Evolutionary conservation across 2,797 vertebrate species (phyloP).

Genomic region (Clamator glandarius): DNA sequence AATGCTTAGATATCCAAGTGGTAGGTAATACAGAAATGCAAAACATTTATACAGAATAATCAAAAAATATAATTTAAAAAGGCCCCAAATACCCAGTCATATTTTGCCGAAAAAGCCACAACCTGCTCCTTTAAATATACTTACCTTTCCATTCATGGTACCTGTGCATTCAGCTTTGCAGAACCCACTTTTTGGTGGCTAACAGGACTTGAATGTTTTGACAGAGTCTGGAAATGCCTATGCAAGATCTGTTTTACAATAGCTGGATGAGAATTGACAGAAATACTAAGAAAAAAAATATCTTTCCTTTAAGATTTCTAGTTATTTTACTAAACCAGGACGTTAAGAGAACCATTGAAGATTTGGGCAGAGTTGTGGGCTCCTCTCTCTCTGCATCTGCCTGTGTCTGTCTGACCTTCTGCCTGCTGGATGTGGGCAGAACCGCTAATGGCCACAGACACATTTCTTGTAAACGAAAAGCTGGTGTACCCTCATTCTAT

Average conservation of each 20-base stretch:
- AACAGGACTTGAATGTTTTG: not conserved
- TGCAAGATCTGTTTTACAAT: not conserved
- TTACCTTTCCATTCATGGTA: not conserved
- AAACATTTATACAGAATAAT: not conserved
- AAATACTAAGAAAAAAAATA: not conserved
- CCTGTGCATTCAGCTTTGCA: not conserved
- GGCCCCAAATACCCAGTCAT: not conserved
- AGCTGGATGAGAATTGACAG: not conserved
- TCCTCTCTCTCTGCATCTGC: not conserved
- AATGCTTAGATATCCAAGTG: not conserved
- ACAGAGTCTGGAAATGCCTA: not conserved
- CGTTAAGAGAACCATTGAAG: not conserved
- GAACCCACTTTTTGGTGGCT: not conserved
- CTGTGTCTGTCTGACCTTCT: not conserved
- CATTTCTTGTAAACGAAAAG: not conserved
- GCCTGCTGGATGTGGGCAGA: not conserved
- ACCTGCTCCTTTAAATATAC: not conserved
- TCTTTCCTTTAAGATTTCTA: not conserved
- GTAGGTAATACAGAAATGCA: slow-evolving; percentile 24
- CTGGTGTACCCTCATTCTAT: not conserved
- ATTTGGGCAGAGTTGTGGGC: not conserved
- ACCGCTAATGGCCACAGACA: not conserved
- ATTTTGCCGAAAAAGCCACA: not conserved
- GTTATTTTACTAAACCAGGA: not conserved
- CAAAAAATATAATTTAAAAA: not conserved